Evolutionary conservation across 2,113 vertebrate species (phyloP).

Genomic region (Tyto alba): DNA sequence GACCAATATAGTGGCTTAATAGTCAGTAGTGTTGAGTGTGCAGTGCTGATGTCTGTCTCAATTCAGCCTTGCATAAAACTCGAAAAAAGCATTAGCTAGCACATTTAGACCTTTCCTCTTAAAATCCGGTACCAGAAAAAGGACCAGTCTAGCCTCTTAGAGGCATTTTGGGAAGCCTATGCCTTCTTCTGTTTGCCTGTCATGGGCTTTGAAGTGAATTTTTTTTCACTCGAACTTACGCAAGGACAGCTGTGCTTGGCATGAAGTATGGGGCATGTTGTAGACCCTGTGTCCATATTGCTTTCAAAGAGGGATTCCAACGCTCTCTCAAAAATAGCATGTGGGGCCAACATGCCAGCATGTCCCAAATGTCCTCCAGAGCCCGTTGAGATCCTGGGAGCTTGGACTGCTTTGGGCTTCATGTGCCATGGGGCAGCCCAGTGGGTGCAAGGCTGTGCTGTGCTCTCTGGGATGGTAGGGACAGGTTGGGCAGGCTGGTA

Average conservation of each 20-base stretch:
- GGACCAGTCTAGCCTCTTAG: background rate
- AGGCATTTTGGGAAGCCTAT: background rate
- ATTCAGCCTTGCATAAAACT: background rate
- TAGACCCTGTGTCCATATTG: background rate
- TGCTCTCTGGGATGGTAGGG: background rate
- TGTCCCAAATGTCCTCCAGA: background rate
- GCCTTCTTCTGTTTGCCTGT: background rate
- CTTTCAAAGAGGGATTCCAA: background rate
- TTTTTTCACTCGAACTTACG: background rate
- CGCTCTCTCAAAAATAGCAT: background rate
- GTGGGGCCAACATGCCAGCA: background rate
- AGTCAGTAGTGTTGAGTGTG: background rate
- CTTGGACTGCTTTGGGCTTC: rapidly evolving
- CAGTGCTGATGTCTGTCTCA: background rate
- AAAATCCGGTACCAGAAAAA: background rate
- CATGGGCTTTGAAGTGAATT: background rate
- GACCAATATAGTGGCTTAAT: background rate
- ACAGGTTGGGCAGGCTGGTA: background rate
- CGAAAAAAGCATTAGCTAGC: background rate
- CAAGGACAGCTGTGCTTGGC: background rate
- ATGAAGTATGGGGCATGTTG: background rate
- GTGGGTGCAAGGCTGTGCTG: background rate
- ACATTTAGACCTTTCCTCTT: background rate
- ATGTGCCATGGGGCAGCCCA: background rate
- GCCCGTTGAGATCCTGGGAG: background rate